Evolutionary conservation across 1,140 invertebrate genomes (phyloP).

Genomic region (Conus ventricosus): DNA sequence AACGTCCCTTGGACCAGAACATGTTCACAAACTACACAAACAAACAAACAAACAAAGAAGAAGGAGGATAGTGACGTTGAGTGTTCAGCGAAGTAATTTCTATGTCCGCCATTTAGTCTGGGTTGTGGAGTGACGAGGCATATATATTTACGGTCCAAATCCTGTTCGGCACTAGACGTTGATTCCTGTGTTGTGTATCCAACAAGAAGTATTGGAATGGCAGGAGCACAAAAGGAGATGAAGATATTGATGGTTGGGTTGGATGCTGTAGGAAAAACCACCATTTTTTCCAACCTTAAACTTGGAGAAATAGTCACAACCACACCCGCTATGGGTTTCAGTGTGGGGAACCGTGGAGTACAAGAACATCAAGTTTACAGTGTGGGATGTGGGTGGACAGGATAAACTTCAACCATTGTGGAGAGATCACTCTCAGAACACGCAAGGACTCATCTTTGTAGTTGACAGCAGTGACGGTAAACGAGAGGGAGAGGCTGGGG

Average conservation of each 20-base stretch:
- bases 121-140: neutral
- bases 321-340: constrained; percentile 98
- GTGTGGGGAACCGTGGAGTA: constrained; percentile 97
- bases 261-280: constrained; percentile 97
- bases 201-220: too few relatives aligned
- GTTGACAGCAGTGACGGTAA: constrained; percentile 98
- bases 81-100: constrained; percentile 60
- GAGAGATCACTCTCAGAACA: constrained; percentile 99
- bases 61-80: constrained; percentile 61
- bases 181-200: too few relatives aligned
- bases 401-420: constrained; percentile 82
- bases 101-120: constrained; percentile 64
- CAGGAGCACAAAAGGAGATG: constrained; percentile 54
- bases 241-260: constrained; percentile 80
- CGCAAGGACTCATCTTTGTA: constrained; percentile 96
- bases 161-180: too few relatives aligned
- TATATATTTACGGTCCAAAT: neutral
- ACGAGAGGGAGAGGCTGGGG: constrained; percentile 94
- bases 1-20: too few relatives aligned
- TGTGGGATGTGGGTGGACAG: constrained; percentile 90
- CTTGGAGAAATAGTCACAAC: constrained; percentile 97
- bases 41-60: too few relatives aligned
- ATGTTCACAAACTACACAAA: too few relatives aligned
- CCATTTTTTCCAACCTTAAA: constrained; percentile 97
- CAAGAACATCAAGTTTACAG: constrained; percentile 95